phyloP scores from a whole-genome alignment of 1,140 invertebrate genomes.

The Zophobas morio region DNA sequence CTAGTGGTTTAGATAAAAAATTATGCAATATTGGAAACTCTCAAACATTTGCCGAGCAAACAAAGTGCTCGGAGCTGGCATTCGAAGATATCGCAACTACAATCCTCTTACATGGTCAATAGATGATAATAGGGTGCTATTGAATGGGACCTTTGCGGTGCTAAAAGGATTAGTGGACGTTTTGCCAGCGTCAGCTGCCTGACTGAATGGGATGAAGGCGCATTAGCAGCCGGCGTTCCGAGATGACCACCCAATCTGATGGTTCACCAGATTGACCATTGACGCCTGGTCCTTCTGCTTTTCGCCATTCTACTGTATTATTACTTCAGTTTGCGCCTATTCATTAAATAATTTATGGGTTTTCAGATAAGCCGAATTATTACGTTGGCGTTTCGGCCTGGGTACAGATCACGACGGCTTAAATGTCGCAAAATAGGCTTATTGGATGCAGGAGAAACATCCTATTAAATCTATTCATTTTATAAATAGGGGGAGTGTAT shows the following conservation, averaged over 20 bases:
- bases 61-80: not conserved
- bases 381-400: not conserved
- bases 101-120: conserved; percentile 15
- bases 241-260: conserved; percentile 37
- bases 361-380: conserved; percentile 3
- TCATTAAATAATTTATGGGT: conserved; percentile 35
- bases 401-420: not conserved
- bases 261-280: conserved; percentile 10
- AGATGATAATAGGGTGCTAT: conserved; percentile 9
- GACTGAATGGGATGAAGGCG: conserved; percentile 24
- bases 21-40: conserved; percentile 15
- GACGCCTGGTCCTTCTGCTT: conserved; percentile 6
- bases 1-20: not conserved
- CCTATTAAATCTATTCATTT: too few species aligned
- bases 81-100: conserved; percentile 12
- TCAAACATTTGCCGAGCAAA: conserved; percentile 24
- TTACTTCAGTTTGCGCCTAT: conserved; percentile 26
- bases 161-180: conserved; percentile 31
- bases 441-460: not conserved
- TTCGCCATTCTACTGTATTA: conserved; percentile 30
- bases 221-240: conserved; percentile 28
- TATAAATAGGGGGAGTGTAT: too few species aligned
- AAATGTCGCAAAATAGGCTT: not conserved
- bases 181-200: conserved; percentile 19
- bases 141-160: conserved; percentile 25